Conservation (phyloP, 1,140 invertebrate species). For the Pseudomyrmex gracilis region DNA sequence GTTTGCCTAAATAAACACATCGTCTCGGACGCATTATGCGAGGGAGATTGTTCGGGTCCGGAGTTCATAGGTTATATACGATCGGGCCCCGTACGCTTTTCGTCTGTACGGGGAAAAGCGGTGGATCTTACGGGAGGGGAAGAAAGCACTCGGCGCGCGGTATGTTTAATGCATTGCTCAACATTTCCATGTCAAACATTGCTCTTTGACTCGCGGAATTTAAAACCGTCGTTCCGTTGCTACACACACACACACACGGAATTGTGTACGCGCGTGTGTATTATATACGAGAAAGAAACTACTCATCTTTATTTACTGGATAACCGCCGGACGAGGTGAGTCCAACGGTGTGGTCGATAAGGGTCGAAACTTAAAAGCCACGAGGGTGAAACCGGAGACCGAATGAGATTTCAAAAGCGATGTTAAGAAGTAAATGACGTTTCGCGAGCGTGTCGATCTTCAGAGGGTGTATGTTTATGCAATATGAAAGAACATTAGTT, state of each 20-base stretch:
- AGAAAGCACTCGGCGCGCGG: slow-evolving; percentile 74
- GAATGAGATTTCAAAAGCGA: slow-evolving; percentile 43
- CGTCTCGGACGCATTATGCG: slow-evolving; percentile 69
- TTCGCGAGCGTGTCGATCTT: background rate
- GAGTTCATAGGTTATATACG: slow-evolving; percentile 29
- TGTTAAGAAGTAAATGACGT: slow-evolving; percentile 46
- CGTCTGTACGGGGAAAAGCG: slow-evolving; percentile 43
- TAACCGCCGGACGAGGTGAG: slow-evolving; percentile 58
- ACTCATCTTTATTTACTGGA: slow-evolving; percentile 76
- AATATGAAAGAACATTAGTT: slow-evolving; percentile 12
- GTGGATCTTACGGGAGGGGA: slow-evolving; percentile 56
- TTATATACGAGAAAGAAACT: slow-evolving; percentile 56
- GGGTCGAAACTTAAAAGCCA: slow-evolving; percentile 69
- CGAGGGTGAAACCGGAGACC: slow-evolving; percentile 60
- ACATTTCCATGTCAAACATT: slow-evolving; percentile 86
- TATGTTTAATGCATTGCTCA: slow-evolving; percentile 85
- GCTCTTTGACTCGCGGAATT: slow-evolving; percentile 85
- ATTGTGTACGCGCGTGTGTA: slow-evolving; percentile 40
- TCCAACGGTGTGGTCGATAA: slow-evolving; percentile 65
- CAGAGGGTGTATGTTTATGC: background rate
- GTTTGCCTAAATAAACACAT: slow-evolving; percentile 84
- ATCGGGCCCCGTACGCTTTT: slow-evolving; percentile 36
- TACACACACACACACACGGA: slow-evolving; percentile 33
- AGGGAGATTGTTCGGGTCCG: slow-evolving; percentile 57
- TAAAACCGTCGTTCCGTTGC: slow-evolving; percentile 78